These are phyloP conservation scores for Dicyrtomina minuta DNA, from an alignment of 2,888 invertebrate species.

Conservation along the genomic window DNA sequence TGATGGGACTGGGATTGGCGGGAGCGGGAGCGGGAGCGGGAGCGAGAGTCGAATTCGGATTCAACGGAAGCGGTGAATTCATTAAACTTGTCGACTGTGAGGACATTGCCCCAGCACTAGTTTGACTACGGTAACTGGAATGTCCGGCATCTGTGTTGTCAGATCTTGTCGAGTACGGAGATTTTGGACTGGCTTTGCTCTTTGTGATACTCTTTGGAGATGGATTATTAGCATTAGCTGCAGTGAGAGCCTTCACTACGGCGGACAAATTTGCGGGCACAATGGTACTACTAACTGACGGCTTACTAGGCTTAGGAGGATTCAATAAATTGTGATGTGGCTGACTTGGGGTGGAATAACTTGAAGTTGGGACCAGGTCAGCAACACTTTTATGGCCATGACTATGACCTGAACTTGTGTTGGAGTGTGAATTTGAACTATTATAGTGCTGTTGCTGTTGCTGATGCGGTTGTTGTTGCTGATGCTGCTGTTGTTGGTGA, in stretches of 20 bases:
- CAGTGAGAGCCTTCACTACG: background rate
- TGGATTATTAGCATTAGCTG: too few relatives aligned
- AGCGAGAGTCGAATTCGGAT: too few relatives aligned
- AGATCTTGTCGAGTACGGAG: constrained; percentile 12
- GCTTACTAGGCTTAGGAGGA: too few relatives aligned
- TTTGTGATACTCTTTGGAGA: too few relatives aligned
- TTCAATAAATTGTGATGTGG: background rate
- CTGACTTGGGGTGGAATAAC: background rate
- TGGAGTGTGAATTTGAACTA: background rate
- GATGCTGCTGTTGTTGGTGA: constrained; percentile 32
- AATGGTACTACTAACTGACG: constrained; percentile 3
- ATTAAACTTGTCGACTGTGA: constrained; percentile 6
- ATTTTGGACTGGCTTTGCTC: too few relatives aligned
- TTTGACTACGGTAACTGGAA: background rate
- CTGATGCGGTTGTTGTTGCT: background rate
- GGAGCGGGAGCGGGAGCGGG: too few relatives aligned
- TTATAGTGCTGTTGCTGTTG: background rate
- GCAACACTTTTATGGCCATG: background rate
- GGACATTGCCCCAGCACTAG: background rate
- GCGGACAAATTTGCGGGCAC: constrained; percentile 8
- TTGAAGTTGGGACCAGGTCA: background rate
- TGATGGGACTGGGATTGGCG: too few relatives aligned
- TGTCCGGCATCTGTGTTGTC: background rate
- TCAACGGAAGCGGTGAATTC: background rate
- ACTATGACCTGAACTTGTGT: background rate